Base-by-base conservation (phyloP, 1,140 invertebrate genomes). In the Limonius californicus region DNA sequence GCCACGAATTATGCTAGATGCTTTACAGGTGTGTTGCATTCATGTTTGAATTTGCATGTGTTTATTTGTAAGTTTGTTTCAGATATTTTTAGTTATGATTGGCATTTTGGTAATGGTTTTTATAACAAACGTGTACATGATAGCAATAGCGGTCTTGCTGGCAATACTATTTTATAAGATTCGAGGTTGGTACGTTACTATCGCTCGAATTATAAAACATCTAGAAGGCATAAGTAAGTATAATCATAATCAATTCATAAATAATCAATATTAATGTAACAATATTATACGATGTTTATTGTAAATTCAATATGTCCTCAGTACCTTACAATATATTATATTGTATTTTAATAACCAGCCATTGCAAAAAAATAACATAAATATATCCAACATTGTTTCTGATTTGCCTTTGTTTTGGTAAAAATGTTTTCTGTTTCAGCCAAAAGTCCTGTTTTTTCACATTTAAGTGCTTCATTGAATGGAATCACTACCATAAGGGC, bases 381-480 rank as follows among this genome's bases (percentile, higher is more conserved):
- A 45, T 39, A 27, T 61, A 39, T 62, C 27, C 43, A n/a, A 53
- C 15, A 59, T 32, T 32, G 27, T 6, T 32, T 32, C 27, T 32
- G 27, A 6, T 20, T 35, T 55, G 19, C 4, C 9, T 57, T 9
- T 54, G 16, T 59, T 27, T 57, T 16, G 35, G 69, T 32, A 32
- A 32, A 32, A 6, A 32, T 4, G 4, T 11, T 32, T 32, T 6
- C 4, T 6, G 30, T 62, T 32, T 43, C 30, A 82, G 81, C 84
- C 1, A 84, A 86, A 67, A 87, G 84, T 60, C 91, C 91, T 0
- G 82, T 95, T 15, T 92, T 91, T 74, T 89, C 89, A 0, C 89
- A 93, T 68, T 79, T 94, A 18, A 75, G 62, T 56, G 72, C 76
- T 0, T 68, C 73, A 12, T 53, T 77, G n/a, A 68, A 70, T 63